Evolutionary conservation across 2,797 vertebrate species (phyloP).

Genomic region (Oreonectes daqikongensis): DNA sequence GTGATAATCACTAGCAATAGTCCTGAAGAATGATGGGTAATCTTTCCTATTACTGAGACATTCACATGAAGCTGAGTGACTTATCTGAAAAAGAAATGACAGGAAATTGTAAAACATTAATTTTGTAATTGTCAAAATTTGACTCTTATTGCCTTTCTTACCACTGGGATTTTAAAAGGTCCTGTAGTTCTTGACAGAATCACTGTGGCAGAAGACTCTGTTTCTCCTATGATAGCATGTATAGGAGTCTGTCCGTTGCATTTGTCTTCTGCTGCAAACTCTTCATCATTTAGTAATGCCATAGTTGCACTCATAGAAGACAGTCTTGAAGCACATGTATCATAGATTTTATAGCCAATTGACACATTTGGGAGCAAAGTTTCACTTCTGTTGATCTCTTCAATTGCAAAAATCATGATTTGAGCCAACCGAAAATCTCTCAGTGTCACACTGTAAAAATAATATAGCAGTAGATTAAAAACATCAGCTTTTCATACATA

Average conservation of each 20-base stretch:
- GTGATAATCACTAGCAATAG: slow-evolving; percentile 76
- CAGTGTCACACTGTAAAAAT: slow-evolving; percentile 48
- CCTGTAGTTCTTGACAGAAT: slow-evolving; percentile 48
- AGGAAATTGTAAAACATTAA: no score
- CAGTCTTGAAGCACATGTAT: slow-evolving; percentile 57
- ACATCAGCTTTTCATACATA: background rate
- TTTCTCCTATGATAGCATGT: slow-evolving; percentile 52
- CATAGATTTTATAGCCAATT: slow-evolving; percentile 60
- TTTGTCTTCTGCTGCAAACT: background rate
- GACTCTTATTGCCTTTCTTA: no score
- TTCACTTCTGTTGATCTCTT: slow-evolving; percentile 60
- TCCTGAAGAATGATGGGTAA: slow-evolving; percentile 74
- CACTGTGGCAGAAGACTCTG: slow-evolving; percentile 54
- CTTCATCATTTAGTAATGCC: slow-evolving; percentile 58
- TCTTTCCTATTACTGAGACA: no score
- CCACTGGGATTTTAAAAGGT: no score
- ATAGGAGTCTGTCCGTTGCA: slow-evolving; percentile 29
- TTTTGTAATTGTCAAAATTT: no score
- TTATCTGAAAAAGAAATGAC: slow-evolving; percentile 65
- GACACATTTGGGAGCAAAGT: slow-evolving; percentile 57
- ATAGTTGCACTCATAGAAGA: slow-evolving; percentile 56
- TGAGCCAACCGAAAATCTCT: slow-evolving; percentile 61
- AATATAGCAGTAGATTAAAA: background rate
- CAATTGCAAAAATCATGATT: slow-evolving; percentile 60
- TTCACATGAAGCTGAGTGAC: slow-evolving; percentile 75